Evolutionary conservation across 1,140 invertebrate species (phyloP), one percentile per base, ranked within the genome.

Genomic region (Pemphigus obesinymphae): DNA sequence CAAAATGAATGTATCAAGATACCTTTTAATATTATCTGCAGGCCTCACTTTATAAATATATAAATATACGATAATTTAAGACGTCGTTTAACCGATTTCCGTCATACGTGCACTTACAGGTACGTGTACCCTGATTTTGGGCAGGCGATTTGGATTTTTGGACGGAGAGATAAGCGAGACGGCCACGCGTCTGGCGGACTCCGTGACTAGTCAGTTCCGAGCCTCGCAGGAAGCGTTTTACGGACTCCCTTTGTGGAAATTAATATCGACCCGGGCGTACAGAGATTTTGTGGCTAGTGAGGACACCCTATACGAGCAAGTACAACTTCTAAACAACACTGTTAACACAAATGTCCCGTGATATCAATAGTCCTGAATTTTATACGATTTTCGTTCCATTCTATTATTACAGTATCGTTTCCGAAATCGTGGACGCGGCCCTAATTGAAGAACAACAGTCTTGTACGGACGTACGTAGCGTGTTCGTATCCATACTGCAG

Each of bases 221-320:
- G 92, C 92, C 0, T 92, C 92, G 82, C 88, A 93, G 68, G 94
- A 95, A 84, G 92, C 92, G 23, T 93, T 92, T 87, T 96, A 93
- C 86, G 93, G 93, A 0, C 88, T 94, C 34, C 93, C 94, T 0
- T 86, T 94, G 43, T 96, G 94, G 94, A 96, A 96, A 87, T 89
- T 93, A 78, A 90, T 93, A 43, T 90, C 92, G 1, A 95, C 94
- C 0, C 87, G 88, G 34, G 89, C 92, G 0, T 96, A 95, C 85
- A 90, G 88, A 53, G 90, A 91, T 10, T 90, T 95, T 63, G 90
- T 91, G 23, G 86, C 90, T 63, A 91, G 92, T 85, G 94, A 97
- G 88, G 92, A 94, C 83, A 89, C 89, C 61, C 93, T 96, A 86
- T 95, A 96, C 87, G 90, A 88, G 90, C 90, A 86, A 87, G 87